Conservation (phyloP, 2,113 vertebrate species). For the Mustelus asterias region DNA sequence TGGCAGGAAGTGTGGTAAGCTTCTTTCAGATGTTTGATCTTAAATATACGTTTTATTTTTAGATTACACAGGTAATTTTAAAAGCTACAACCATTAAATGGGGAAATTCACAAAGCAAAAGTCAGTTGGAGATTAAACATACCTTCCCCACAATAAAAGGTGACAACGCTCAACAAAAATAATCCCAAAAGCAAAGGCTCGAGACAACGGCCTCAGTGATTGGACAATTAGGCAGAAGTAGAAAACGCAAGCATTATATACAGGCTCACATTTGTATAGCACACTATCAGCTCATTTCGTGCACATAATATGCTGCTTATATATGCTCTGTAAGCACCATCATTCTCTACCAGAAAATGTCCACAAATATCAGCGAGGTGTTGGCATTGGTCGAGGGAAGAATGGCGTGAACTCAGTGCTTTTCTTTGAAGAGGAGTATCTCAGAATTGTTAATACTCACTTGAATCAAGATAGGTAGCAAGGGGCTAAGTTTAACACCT, state of each 20-base stretch:
- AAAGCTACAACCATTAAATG: conserved; percentile 8
- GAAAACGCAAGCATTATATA: neutral
- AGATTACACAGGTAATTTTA: conserved; percentile 33
- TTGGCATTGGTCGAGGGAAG: neutral
- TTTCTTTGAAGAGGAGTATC: neutral
- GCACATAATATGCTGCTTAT: neutral
- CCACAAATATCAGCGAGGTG: neutral
- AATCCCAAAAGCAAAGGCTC: neutral
- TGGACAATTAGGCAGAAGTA: neutral
- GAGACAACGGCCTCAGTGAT: neutral
- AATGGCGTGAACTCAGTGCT: neutral
- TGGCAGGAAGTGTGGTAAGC: conserved; percentile 33
- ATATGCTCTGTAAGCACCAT: neutral
- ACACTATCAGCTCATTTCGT: neutral
- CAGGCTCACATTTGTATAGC: neutral
- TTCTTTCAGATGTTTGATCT: conserved; percentile 33
- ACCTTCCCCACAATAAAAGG: neutral
- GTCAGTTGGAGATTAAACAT: neutral
- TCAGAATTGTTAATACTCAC: neutral
- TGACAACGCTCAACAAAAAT: neutral
- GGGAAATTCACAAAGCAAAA: neutral
- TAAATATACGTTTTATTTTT: conserved; percentile 36
- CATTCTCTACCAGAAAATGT: neutral
- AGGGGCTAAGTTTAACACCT: neutral
- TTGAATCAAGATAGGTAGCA: neutral